Evolutionary conservation across 1,140 invertebrate genomes (phyloP).

Genomic region (Brachionus koreanus): DNA sequence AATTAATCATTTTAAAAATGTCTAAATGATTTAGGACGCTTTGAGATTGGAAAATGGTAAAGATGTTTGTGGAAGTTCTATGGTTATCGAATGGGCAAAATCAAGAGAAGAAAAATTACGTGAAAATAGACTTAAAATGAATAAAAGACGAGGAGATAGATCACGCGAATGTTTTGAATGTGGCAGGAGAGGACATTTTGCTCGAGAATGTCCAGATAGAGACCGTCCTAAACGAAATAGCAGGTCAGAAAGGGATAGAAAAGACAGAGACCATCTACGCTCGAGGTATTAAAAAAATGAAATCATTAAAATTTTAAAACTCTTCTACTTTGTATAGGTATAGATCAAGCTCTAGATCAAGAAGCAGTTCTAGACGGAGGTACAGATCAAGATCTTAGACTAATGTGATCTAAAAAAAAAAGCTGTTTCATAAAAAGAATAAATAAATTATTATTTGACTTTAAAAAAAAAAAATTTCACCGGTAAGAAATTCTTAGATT

Average conservation of each 20-base stretch:
- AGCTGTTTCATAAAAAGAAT: background rate
- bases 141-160: background rate
- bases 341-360: background rate
- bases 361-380: background rate
- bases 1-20: background rate
- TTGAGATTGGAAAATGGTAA: conserved; percentile 61
- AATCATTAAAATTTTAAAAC: background rate
- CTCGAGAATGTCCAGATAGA: conserved; percentile 66
- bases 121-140: background rate
- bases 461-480: no score
- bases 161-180: conserved; percentile 70
- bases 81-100: conserved; percentile 61
- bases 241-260: conserved; percentile 14
- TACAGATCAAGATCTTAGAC: background rate
- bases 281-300: background rate
- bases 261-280: background rate
- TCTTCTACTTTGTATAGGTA: background rate
- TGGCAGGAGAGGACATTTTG: conserved; percentile 78
- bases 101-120: conserved; percentile 47
- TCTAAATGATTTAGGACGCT: conserved; percentile 55
- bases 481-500: no score
- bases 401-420: background rate
- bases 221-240: background rate
- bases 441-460: background rate
- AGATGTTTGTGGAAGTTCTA: conserved; percentile 57